Evolutionary conservation across 2,888 invertebrate species (phyloP).

Genomic region (Ochropacha duplaris): DNA sequence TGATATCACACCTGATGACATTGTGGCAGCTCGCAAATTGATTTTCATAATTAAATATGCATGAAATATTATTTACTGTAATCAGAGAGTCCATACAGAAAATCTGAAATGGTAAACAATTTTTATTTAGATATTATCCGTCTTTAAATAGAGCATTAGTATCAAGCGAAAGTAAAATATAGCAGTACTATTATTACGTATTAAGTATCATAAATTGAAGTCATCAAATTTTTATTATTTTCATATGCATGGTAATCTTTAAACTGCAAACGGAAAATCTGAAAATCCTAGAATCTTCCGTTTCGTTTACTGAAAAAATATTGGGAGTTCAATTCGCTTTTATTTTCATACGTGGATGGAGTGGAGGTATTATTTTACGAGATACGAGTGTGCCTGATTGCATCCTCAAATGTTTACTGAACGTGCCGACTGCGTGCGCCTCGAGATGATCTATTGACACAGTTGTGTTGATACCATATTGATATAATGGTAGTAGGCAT

Average conservation of each 20-base stretch:
- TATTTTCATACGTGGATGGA: background rate
- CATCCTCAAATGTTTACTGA: slow-evolving; percentile 6
- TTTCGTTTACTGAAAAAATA: background rate
- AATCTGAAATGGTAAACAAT: too few relatives aligned
- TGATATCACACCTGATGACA: background rate
- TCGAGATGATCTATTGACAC: slow-evolving; percentile 2
- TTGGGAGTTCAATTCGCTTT: background rate
- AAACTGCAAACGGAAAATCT: background rate
- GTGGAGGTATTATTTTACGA: background rate
- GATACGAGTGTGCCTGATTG: background rate
- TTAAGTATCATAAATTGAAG: too few relatives aligned
- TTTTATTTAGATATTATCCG: too few relatives aligned
- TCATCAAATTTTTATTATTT: too few relatives aligned
- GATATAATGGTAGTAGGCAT: background rate
- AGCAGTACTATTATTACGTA: too few relatives aligned
- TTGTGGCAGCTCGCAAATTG: background rate
- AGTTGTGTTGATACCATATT: background rate
- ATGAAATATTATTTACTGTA: background rate
- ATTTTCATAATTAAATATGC: background rate
- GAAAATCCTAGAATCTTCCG: background rate
- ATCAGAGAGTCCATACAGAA: too few relatives aligned
- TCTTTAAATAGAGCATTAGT: too few relatives aligned
- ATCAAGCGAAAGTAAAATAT: too few relatives aligned
- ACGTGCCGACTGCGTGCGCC: slow-evolving; percentile 3
- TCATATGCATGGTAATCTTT: too few relatives aligned